Conservation (phyloP, 2,797 vertebrate species). For the Propithecus perrieri region DNA sequence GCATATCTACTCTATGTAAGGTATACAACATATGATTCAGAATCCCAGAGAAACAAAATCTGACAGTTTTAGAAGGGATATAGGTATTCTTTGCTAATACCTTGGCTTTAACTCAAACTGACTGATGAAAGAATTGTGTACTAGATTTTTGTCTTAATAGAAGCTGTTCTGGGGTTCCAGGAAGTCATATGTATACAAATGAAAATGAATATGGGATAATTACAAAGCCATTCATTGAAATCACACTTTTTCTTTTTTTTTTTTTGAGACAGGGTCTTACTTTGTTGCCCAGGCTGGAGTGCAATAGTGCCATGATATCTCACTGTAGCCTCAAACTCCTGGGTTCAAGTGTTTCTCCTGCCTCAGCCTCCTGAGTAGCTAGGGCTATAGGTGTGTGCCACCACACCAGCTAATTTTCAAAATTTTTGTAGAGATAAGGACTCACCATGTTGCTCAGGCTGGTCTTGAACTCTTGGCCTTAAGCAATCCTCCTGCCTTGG, state of each 20-base stretch:
- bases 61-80: neutral
- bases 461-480: neutral
- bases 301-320: neutral
- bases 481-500: neutral
- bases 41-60: constrained; percentile 42
- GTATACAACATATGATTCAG: neutral
- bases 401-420: neutral
- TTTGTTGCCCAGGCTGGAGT: neutral
- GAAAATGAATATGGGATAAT: neutral
- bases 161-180: neutral
- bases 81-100: neutral
- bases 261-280: neutral
- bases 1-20: neutral
- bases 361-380: too few species aligned
- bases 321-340: neutral
- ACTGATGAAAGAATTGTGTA: neutral
- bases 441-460: neutral
- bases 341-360: neutral
- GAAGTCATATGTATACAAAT: neutral
- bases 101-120: neutral
- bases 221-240: constrained; percentile 21
- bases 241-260: neutral
- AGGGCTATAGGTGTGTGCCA: neutral
- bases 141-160: neutral
- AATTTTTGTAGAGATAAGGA: neutral